Evolutionary conservation across 1,140 invertebrate species (phyloP).

Genomic region (Cepaea nemoralis): DNA sequence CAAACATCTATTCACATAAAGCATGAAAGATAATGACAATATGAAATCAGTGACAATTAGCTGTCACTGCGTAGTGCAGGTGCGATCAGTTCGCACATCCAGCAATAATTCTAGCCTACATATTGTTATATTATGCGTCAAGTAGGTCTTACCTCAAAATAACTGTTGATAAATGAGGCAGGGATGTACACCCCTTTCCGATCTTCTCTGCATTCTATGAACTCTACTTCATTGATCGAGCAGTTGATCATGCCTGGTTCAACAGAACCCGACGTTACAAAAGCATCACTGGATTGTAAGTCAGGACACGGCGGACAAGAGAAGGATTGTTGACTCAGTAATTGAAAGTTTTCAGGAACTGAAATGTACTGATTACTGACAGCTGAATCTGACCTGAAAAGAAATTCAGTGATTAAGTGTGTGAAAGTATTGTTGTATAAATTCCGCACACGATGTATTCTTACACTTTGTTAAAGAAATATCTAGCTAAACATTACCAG

Average conservation of each 20-base stretch:
- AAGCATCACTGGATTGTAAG: not conserved
- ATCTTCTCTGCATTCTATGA: not conserved
- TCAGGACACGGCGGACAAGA: conserved; percentile 6
- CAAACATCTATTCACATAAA: too few species aligned
- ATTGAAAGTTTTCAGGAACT: not conserved
- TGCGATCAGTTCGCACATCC: too few species aligned
- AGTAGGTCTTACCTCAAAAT: conserved; percentile 9
- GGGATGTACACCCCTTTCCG: conserved; percentile 23
- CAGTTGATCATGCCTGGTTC: conserved; percentile 2
- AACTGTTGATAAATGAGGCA: conserved; percentile 21
- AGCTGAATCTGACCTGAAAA: not conserved
- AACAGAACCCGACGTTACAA: not conserved
- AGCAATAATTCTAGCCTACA: too few species aligned
- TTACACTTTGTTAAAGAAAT: too few species aligned
- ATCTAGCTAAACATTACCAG: too few species aligned
- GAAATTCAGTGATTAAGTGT: too few species aligned
- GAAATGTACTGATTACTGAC: not conserved
- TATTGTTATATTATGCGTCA: too few species aligned
- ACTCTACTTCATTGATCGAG: not conserved
- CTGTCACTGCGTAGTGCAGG: too few species aligned
- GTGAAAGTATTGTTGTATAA: too few species aligned
- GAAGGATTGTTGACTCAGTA: not conserved
- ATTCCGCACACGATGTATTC: too few species aligned
- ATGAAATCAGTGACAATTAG: too few species aligned
- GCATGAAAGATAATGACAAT: too few species aligned